phyloP scores from a whole-genome alignment of 2,797 vertebrate genomes.

The Esox masquinongy region DNA sequence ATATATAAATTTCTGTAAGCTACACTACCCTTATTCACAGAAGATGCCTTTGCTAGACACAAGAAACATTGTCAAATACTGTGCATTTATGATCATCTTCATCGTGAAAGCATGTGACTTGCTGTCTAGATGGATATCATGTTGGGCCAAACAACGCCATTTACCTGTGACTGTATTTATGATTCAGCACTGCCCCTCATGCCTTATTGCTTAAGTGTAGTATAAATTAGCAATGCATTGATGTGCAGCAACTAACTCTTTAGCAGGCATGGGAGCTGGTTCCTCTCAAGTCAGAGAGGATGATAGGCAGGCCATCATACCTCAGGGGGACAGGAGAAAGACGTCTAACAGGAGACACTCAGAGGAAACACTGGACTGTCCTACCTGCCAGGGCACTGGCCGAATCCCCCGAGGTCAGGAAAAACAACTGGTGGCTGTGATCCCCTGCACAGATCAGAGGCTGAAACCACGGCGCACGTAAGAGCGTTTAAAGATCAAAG shows the following conservation, averaged over 20 bases:
- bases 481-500: slow-evolving; percentile 28
- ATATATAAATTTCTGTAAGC: too few species aligned
- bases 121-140: too few species aligned
- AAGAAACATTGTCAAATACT: neutral
- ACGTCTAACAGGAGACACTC: slow-evolving; percentile 26
- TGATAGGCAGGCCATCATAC: slow-evolving; percentile 45
- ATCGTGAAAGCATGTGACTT: neutral
- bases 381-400: slow-evolving; percentile 75
- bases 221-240: neutral
- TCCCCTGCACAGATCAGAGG: slow-evolving; percentile 78
- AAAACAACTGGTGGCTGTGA: slow-evolving; percentile 76
- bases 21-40: neutral
- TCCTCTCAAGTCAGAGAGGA: slow-evolving; percentile 4
- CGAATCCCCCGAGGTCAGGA: slow-evolving; percentile 75
- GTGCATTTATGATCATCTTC: neutral
- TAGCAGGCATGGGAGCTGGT: slow-evolving; percentile 38
- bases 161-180: too few species aligned
- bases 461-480: slow-evolving; percentile 77
- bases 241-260: neutral
- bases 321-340: neutral
- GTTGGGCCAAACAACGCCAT: too few species aligned
- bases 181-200: too few species aligned
- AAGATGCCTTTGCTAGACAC: neutral
- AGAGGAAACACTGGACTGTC: slow-evolving; percentile 63
- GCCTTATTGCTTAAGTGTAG: too few species aligned